Evolutionary conservation across 2,888 invertebrate genomes (phyloP), one percentile per base, ranked within the genome.

Genomic region (Dione juno): DNA sequence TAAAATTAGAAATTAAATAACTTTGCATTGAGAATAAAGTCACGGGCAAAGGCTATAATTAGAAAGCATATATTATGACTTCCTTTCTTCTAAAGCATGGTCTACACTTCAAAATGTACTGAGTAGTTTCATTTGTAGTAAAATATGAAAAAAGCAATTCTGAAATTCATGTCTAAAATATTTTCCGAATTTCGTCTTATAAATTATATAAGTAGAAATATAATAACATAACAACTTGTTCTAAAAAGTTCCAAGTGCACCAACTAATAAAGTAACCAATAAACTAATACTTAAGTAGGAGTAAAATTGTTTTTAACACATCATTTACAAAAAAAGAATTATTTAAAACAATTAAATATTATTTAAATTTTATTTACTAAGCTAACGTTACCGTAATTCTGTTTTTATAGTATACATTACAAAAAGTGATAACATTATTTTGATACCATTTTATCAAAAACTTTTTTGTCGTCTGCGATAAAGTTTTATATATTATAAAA

Each of bases 21-120:
- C 53, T 64, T 64, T 54, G 43, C 53, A 66, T 66, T 54, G 53
- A 66, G 66, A 66, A 66, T 66, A 66, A 54, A 66, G 66, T 66
- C 66, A 66, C 66, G 66, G 66, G 53, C 66, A 66, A 43, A 54
- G 43, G 40, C 66, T 66, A 66, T 53, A 66, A 54, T 66, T 66
- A 66, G 66, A 66, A 41, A 54, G 28, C 41, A 41, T 54, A 21
- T 65, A 54, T 66, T 66, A 66, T 43, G 43, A 66, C 66, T 66
- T 66, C 66, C 66, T 66, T 66, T 28, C 28, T 65, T 41, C 41
- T 65, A 65, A 41, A 65, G 52, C 53, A 28, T 40, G 16, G 52
- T 48, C 41, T 52, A 53, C 65, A 66, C 43, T 66, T 48, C 6
- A 41, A 65, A 21, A 65, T 14, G 37, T n/a, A 21, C 52, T 66